Conservation (phyloP, 2,797 vertebrate species). For the Potorous gilbertii region DNA sequence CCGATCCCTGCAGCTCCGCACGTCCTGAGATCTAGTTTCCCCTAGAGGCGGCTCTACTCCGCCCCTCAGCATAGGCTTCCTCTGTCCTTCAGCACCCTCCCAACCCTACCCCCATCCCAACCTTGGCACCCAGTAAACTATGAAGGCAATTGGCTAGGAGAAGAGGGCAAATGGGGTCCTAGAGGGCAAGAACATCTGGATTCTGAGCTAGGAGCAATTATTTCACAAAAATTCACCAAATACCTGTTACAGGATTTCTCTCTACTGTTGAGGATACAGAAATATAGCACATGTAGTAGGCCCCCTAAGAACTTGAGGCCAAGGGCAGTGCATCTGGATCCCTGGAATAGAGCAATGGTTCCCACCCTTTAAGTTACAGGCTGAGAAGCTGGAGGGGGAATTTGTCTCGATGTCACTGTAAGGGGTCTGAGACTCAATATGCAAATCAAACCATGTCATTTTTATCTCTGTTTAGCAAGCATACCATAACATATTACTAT, state of each 20-base stretch:
- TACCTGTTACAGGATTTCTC: not conserved
- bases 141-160: constrained; percentile 7
- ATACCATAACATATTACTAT: not conserved
- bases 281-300: not conserved
- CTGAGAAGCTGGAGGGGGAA: not conserved
- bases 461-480: not conserved
- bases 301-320: not conserved
- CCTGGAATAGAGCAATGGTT: not conserved
- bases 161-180: not conserved
- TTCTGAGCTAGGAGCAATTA: not conserved
- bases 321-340: not conserved
- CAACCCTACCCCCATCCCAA: not conserved
- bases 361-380: not conserved
- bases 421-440: not conserved
- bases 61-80: constrained; percentile 50
- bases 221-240: not conserved
- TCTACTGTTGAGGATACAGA: not conserved
- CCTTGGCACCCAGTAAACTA: constrained; percentile 27
- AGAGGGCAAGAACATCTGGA: not conserved
- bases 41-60: constrained; percentile 64
- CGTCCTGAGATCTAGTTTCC: constrained; percentile 77
- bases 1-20: constrained; percentile 71
- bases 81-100: not conserved
- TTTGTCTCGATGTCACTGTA: not conserved
- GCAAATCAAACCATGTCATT: not conserved